Base-by-base conservation (phyloP, 1,140 invertebrate species). In the Rhopalosiphum padi region DNA sequence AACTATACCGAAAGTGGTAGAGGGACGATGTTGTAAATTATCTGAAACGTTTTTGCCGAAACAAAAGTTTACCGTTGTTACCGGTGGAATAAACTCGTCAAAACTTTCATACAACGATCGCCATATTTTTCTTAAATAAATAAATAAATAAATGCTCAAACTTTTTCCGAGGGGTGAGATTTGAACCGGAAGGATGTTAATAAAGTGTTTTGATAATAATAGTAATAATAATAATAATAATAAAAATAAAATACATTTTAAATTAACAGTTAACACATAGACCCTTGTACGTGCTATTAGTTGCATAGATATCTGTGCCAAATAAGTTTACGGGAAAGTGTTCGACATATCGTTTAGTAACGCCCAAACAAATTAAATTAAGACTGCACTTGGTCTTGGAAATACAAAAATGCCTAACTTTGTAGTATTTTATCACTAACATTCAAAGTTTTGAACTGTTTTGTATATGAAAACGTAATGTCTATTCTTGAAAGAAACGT, bases 41-140 rank as follows among this genome's bases (percentile, higher is more conserved):
- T 55, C 91, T 11, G 35, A 93, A 93, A 93, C 82, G 91, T 93
- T 93, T 93, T 93, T 93, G 48, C 48, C 37, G 15, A 60, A 93
- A 53, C 46, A 37, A 93, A 93, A 93, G 46, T 85, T 93, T 83
- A 37, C n/a, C 77, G n/a, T 25, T 48, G 60, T 91, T 48, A 77
- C 68, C 68, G 48, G 77, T 30, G 82, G 77, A 86, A 93, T 83
- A 93, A 83, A 83, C 77, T 85, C 82, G 77, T 85, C 91, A 92
- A 91, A 92, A 92, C 91, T 92, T 92, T 48, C 46, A 51, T 23
- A 48, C 18, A 35, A 48, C 60, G 60, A 92, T 46, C 2, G 60
- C n/a, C 25, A 30, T 60, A 90, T 43, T 68, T 41, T 90, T 68
- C 53, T 60, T 68, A 68, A 90, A 60, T 43, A 35, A 68, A 90